These are phyloP conservation scores for Microcaecilia unicolor DNA, from an alignment of 2,797 vertebrate genomes.

Conservation along the genomic window DNA sequence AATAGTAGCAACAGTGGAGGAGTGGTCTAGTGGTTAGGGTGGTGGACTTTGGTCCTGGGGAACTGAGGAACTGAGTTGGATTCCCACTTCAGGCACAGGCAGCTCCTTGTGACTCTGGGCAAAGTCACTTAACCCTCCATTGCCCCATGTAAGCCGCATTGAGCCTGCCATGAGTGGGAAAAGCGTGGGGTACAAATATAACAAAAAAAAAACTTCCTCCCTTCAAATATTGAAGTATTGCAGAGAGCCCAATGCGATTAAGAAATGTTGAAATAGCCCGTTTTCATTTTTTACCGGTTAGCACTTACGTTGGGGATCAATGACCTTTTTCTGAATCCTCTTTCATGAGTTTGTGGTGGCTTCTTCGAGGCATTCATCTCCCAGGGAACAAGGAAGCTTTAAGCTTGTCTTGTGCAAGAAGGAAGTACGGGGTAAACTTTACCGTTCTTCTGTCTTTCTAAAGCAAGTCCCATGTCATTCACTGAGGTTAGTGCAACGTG, in stretches of 20 bases:
- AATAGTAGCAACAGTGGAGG: no score
- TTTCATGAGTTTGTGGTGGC: slow-evolving; percentile 74
- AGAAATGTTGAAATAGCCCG: slow-evolving; percentile 2
- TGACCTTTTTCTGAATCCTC: slow-evolving; percentile 64
- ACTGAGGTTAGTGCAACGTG: slow-evolving; percentile 30
- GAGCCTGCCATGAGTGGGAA: no score
- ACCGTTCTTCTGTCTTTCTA: slow-evolving; percentile 45
- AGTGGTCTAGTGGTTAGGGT: no score
- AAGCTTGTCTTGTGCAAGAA: slow-evolving; percentile 63
- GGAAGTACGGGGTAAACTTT: slow-evolving; percentile 45
- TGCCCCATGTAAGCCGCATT: no score
- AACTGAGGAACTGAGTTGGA: no score
- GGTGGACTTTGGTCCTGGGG: no score
- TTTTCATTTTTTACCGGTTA: slow-evolving; percentile 46
- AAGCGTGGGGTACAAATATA: no score
- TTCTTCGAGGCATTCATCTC: slow-evolving; percentile 64
- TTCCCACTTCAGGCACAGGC: no score
- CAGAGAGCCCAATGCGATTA: slow-evolving; percentile 1
- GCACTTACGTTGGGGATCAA: slow-evolving; percentile 54
- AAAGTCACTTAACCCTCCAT: no score
- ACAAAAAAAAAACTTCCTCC: no score
- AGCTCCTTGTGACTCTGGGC: no score
- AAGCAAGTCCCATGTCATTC: slow-evolving; percentile 21
- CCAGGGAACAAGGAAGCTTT: slow-evolving; percentile 59
- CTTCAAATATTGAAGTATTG: no score